Base-by-base conservation (phyloP, 2,888 invertebrate genomes). In the Calameuta idolon region DNA sequence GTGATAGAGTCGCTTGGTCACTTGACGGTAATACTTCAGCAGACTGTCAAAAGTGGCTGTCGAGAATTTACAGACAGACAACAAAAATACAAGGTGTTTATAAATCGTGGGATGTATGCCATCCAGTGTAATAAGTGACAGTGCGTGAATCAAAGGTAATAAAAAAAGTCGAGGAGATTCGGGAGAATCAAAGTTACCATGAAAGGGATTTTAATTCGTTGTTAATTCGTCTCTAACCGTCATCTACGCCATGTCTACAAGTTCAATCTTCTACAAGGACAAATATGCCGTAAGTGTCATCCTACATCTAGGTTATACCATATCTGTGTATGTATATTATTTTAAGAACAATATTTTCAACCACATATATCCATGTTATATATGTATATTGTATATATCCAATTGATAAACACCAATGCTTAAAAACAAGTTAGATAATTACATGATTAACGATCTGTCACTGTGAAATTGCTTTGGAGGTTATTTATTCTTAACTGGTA, bases 211-310 rank as follows among this genome's bases (percentile, higher is more conserved):
- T 34, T 71, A 31, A 23, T 71, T 71, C 34, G 12, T 71, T 71
- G 12, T 11, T 71, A 34, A 31, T 71, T 33, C 31, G 12, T 71
- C 71, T 34, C 71, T 33, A 23, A 31, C 4, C 12, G 81, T 79
- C 79, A 77, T 83, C 81, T 79, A 83, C 86, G 85, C 80, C 87
- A 91, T 90, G 90, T 91, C 90, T 87, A 89, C 89, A 80, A 90
- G 89, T 81, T 90, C 90, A 81, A 87, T 90, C 77, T 90, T 90
- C 83, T 90, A 90, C 88, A 90, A 90, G 87, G 90, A 90, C 85
- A 91, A 91, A 82, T 91, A 88, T 82, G 85, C 88, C 83, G 90
- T 90, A 83, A 90, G 90, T 89, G 71, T 71, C 33, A 71, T 34
- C 33, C 71, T 33, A 31, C 69, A 69, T 30, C 30, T 33, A 37